Conservation (phyloP, 2,888 invertebrate species). For the Watsonalla cultraria region DNA sequence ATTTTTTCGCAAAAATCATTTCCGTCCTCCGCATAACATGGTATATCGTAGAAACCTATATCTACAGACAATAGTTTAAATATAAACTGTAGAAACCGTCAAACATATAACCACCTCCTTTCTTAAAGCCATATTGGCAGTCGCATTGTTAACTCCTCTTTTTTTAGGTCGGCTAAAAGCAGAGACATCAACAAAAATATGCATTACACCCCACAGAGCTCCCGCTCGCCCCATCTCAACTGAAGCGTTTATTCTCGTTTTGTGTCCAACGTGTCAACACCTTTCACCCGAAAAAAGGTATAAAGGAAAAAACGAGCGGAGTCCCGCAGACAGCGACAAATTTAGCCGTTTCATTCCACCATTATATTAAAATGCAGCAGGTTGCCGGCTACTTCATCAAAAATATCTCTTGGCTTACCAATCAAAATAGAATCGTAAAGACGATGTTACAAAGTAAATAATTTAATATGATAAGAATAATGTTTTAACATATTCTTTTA, state of each 20-base stretch:
- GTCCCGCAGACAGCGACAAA: conserved; percentile 46
- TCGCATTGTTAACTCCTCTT: too few relatives aligned
- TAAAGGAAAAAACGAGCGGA: conserved; percentile 25
- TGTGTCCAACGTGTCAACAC: conserved; percentile 24
- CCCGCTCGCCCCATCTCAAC: neutral
- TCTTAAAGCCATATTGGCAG: too few relatives aligned
- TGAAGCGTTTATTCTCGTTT: conserved; percentile 24
- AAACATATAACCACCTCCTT: too few relatives aligned
- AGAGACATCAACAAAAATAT: neutral
- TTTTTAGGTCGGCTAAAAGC: neutral
- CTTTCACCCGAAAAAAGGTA: conserved; percentile 30
- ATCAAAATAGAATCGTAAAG: conserved; percentile 25
- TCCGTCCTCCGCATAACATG: too few relatives aligned
- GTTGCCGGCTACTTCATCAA: conserved; percentile 43
- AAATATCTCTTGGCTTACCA: conserved; percentile 49
- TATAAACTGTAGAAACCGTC: too few relatives aligned
- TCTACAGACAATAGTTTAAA: too few relatives aligned
- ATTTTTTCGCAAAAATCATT: too few relatives aligned
- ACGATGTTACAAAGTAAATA: neutral
- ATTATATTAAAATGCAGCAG: conserved; percentile 62
- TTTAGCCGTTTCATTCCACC: conserved; percentile 54
- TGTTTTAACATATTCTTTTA: too few relatives aligned
- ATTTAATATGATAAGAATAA: neutral
- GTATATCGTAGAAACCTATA: too few relatives aligned
- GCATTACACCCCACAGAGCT: neutral